These are phyloP conservation scores for Melanotaenia nigrans DNA, from an alignment of 2,797 vertebrate species.

Conservation along the genomic window DNA sequence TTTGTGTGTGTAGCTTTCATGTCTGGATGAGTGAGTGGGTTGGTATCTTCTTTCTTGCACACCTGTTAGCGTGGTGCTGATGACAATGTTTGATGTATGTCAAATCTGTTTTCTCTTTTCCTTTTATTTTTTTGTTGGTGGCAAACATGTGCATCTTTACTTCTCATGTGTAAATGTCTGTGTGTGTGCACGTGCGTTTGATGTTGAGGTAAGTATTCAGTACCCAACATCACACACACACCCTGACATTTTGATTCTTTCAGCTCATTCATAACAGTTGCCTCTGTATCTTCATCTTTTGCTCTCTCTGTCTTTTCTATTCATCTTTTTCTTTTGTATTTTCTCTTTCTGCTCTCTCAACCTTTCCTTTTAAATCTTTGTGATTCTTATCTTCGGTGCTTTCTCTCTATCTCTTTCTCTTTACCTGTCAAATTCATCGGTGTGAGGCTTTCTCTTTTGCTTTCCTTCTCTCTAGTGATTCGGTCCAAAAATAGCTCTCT, in stretches of 20 bases:
- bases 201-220: constrained; percentile 51
- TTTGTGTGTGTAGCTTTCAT: constrained; percentile 45
- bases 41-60: constrained; percentile 35
- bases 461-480: constrained; percentile 43
- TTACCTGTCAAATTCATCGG: constrained; percentile 50
- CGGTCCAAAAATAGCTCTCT: constrained; percentile 61
- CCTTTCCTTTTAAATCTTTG: constrained; percentile 41
- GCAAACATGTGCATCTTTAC: neutral
- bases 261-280: constrained; percentile 58
- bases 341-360: constrained; percentile 32
- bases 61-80: constrained; percentile 56
- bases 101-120: constrained; percentile 25
- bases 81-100: constrained; percentile 59
- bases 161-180: neutral
- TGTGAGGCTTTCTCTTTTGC: constrained; percentile 38
- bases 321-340: neutral
- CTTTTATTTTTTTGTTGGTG: neutral
- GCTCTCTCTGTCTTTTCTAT: neutral
- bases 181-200: constrained; percentile 30
- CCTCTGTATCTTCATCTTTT: constrained; percentile 17
- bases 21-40: constrained; percentile 26
- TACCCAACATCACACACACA: constrained; percentile 44
- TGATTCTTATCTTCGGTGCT: constrained; percentile 36
- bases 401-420: constrained; percentile 28
- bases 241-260: constrained; percentile 57